A percentile compares a stretch with the other conserved stretches of the same genome.
Conservation (phyloP, 2,888 invertebrate species). For the Keiferia lycopersicella region DNA sequence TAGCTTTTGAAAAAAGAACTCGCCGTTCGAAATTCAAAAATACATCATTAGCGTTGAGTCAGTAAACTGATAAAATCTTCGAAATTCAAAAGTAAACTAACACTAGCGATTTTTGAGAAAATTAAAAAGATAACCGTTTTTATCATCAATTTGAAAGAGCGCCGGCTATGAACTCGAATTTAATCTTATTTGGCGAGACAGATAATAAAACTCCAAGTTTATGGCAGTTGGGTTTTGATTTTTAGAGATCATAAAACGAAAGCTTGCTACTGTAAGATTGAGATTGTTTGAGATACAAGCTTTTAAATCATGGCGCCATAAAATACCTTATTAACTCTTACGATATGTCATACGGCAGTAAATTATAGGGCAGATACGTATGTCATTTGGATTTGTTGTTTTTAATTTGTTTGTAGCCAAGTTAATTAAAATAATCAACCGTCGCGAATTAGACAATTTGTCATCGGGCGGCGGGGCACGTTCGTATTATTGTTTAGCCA, state of each 20-base stretch:
- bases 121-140: conserved; percentile 32
- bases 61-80: conserved; percentile 28
- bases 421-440: conserved; percentile 71
- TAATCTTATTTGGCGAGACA: conserved; percentile 37
- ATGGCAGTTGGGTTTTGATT: conserved; percentile 41
- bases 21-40: conserved; percentile 48
- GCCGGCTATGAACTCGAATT: conserved; percentile 35
- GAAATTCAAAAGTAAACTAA: conserved; percentile 30
- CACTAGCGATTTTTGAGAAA: conserved; percentile 31
- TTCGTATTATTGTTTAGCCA: conserved; percentile 53
- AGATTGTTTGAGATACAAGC: conserved; percentile 34
- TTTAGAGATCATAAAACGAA: conserved; percentile 43
- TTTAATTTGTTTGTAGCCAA: conserved; percentile 41
- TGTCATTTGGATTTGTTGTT: conserved; percentile 14
- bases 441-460: conserved; percentile 73
- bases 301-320: conserved; percentile 26
- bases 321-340: conserved; percentile 23
- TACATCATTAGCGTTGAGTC: conserved; percentile 42
- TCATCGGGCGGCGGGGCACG: conserved; percentile 56
- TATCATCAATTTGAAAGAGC: conserved; percentile 30
- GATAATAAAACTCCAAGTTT: conserved; percentile 43
- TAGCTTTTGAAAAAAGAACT: conserved; percentile 63
- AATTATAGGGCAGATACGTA: conserved; percentile 23
- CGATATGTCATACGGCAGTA: conserved; percentile 18
- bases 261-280: conserved; percentile 48